Evolutionary conservation across 2,888 invertebrate species (phyloP), one percentile per base, ranked within the genome.

Genomic region (Agrotis segetum): DNA sequence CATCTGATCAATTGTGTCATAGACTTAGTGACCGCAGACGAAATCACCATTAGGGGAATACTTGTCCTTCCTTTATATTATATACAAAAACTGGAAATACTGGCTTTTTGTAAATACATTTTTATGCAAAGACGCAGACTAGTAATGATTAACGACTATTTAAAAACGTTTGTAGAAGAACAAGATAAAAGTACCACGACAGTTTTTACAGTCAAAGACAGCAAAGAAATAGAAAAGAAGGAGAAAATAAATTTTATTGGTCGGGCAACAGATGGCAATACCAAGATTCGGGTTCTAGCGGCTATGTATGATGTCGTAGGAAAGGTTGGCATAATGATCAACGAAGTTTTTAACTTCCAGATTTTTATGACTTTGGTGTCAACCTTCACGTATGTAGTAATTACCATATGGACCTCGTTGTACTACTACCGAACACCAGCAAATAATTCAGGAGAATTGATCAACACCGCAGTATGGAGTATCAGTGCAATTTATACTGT

Each of bases 311-410:
- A 91, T 64, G 75, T 78, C 1, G 88, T 94, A 50, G 94, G 93
- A 1, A 90, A 89, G 53, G 85, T 88, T 46, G 89, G 89, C 74
- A 70, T 53, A 14, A 77, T 89, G 70, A 87, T 93, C 50, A 94
- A 93, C 61, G 75, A 88, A 44, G 83, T 90, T 17, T 94, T 91
- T 72, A 92, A 94, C 74, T 92, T 91, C 29, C 91, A 92, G 81
- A 91, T 94, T 24, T 91, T 94, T 34, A 91, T 92, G 89, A 89
- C 88, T 16, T 85, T 94, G 1, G 85, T 92, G 9, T 90, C 90
- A 40, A 90, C 92, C 0, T 94, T 94, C 65, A 79, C 84, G 0
- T 92, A 85, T 63, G 90, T 92, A n/a, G 85, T 94, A 9, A 87
- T 91, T 1, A 89, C 90, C 1, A 91, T 94, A 67, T 93, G 92